These are phyloP conservation scores for Agonopterix alstromeriana DNA, from an alignment of 2,888 invertebrate species.

Conservation along the genomic window DNA sequence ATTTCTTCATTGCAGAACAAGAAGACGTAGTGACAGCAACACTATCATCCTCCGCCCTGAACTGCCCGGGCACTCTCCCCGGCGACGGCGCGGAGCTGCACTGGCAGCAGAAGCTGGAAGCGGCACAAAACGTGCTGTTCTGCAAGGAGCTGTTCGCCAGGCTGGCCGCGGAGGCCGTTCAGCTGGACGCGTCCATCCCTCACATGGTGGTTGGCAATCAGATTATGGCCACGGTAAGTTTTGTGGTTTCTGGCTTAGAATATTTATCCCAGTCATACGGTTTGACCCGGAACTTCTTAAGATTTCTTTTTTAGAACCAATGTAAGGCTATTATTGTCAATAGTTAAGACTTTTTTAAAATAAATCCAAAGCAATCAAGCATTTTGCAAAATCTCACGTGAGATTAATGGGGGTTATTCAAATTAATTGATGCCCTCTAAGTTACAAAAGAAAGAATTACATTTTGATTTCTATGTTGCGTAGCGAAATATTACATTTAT, in stretches of 20 bases:
- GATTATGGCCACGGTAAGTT: slow-evolving; percentile 93
- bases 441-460: too few relatives aligned
- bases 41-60: slow-evolving; percentile 84
- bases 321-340: too few relatives aligned
- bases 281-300: too few relatives aligned
- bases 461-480: too few relatives aligned
- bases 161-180: slow-evolving; percentile 95
- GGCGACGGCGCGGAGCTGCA: slow-evolving; percentile 83
- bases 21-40: slow-evolving; percentile 92
- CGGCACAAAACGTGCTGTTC: slow-evolving; percentile 97
- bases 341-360: too few relatives aligned
- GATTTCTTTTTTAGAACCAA: too few relatives aligned
- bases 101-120: slow-evolving; percentile 98
- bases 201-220: slow-evolving; percentile 98
- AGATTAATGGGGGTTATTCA: too few relatives aligned
- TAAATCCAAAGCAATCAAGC: too few relatives aligned
- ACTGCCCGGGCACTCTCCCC: slow-evolving; percentile 79
- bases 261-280: too few relatives aligned
- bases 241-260: not conserved
- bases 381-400: too few relatives aligned
- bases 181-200: slow-evolving; percentile 93
- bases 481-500: too few relatives aligned
- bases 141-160: slow-evolving; percentile 97
- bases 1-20: slow-evolving; percentile 78
- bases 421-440: too few relatives aligned